These are phyloP conservation scores for Beris morrisii DNA, from an alignment of 2,888 invertebrate genomes.

Conservation along the genomic window DNA sequence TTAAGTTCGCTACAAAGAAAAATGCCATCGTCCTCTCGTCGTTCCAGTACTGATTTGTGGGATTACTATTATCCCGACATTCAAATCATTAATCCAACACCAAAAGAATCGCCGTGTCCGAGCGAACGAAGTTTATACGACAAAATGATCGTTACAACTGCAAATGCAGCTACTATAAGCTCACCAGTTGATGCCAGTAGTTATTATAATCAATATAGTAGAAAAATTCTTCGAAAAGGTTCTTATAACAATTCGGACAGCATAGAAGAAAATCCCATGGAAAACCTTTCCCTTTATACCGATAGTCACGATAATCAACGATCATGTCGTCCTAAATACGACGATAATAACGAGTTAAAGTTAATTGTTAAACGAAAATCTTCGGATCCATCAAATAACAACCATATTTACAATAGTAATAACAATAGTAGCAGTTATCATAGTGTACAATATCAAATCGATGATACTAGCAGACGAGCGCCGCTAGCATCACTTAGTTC, in stretches of 20 bases:
- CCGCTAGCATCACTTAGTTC: constrained; percentile 81
- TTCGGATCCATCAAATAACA: constrained; percentile 42
- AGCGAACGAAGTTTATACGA: constrained; percentile 65
- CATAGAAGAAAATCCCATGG: constrained; percentile 11
- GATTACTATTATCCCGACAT: constrained; percentile 67
- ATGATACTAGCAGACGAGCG: constrained; percentile 57
- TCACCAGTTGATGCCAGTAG: constrained; percentile 12
- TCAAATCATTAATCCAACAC: constrained; percentile 75
- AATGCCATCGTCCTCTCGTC: constrained; percentile 47
- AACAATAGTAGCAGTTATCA: constrained; percentile 33
- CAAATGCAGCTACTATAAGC: not conserved
- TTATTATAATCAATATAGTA: constrained; percentile 42
- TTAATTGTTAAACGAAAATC: constrained; percentile 50
- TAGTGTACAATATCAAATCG: constrained; percentile 32
- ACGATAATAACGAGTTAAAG: constrained; percentile 48
- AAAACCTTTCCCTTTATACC: constrained; percentile 9
- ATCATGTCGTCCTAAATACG: constrained; percentile 33
- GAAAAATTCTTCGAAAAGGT: constrained; percentile 24
- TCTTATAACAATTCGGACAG: constrained; percentile 12
- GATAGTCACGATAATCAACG: constrained; percentile 35
- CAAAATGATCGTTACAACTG: constrained; percentile 41
- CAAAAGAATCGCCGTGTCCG: constrained; percentile 79
- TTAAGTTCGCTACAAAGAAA: constrained; percentile 62
- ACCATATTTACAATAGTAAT: constrained; percentile 34
- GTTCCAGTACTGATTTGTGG: constrained; percentile 56